Evolutionary conservation across 2,113 vertebrate genomes (phyloP).

Genomic region (Aegotheles bennettii): DNA sequence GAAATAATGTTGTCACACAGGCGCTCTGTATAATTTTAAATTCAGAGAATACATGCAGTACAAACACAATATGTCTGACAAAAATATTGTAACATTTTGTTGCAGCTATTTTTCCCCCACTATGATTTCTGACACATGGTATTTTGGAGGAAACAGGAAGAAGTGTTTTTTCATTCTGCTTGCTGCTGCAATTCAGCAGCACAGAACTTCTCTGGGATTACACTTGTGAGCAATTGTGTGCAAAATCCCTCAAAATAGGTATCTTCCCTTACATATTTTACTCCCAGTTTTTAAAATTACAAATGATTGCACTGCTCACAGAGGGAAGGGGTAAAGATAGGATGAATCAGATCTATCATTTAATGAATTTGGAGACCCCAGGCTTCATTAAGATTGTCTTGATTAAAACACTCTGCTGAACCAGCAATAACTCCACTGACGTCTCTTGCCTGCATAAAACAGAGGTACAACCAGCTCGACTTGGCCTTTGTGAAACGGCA

Average conservation of each 20-base stretch:
- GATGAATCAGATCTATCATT: background rate
- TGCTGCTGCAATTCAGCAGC: background rate
- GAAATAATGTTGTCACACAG: background rate
- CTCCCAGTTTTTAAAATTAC: background rate
- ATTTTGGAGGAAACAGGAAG: conserved; percentile 19
- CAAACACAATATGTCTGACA: background rate
- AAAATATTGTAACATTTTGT: conserved; percentile 6
- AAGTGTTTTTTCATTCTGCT: background rate
- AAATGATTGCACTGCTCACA: background rate
- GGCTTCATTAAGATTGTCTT: background rate
- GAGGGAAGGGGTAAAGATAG: background rate
- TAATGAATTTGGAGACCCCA: background rate
- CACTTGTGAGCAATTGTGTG: background rate
- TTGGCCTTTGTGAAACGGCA: background rate
- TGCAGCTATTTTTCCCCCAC: background rate
- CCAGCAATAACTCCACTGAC: background rate
- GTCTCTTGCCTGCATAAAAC: background rate
- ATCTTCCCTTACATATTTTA: background rate
- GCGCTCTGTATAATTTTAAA: background rate
- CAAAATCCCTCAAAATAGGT: background rate
- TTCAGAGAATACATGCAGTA: background rate
- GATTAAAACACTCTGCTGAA: background rate
- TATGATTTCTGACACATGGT: background rate
- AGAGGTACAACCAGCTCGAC: background rate
- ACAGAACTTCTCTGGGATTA: background rate